Base-by-base conservation (phyloP, 2,797 vertebrate species). In the Limosa lapponica region DNA sequence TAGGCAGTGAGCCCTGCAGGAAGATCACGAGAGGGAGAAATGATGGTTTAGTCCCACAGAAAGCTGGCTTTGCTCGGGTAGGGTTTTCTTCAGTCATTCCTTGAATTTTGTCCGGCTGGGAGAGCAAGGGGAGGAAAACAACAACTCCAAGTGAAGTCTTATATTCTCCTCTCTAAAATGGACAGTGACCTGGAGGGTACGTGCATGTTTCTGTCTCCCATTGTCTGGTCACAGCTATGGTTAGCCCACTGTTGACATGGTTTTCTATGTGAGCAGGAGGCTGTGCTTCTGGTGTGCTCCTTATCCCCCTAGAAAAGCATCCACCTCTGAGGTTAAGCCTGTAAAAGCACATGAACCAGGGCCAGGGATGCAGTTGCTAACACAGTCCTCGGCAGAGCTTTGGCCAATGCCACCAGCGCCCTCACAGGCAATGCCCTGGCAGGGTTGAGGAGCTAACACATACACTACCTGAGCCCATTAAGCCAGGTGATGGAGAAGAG, bases 401-500 rank as follows among this genome's bases (percentile, higher is more conserved):
- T 61, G 74, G 36, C 37, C 74, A 62, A 0, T 30, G 41, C 66
- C 87, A 77, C n/a, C 87, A 39, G 23, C 7, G 65, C 37, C 27
- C n/a, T 32, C 39, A 32, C 32, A 61, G 18, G 20, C 41, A 36
- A 25, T 2, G 20, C 5, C 17, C 64, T 75, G 49, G 6, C 16
- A 85, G 20, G 10, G 32, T 2, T 51, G 48, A 48, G 37, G 57
- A 59, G n/a, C 4, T 36, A 39, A 54, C 25, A 15, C 2, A 13
- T 65, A 55, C 23, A 8, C 8, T 9, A 3, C 14, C 62, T 32
- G 28, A 86, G 23, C 18, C 51, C 57, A 14, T 9, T 32, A 66
- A 27, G 32, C 11, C 10, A 2, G 0, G 0, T 11, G 43, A 12
- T 18, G 28, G 37, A 64, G 8, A 20, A 64, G 14, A 88, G 16